Evolutionary conservation across 2,888 invertebrate species (phyloP), one percentile per base, ranked within the genome.

Genomic region (Lingula anatina): DNA sequence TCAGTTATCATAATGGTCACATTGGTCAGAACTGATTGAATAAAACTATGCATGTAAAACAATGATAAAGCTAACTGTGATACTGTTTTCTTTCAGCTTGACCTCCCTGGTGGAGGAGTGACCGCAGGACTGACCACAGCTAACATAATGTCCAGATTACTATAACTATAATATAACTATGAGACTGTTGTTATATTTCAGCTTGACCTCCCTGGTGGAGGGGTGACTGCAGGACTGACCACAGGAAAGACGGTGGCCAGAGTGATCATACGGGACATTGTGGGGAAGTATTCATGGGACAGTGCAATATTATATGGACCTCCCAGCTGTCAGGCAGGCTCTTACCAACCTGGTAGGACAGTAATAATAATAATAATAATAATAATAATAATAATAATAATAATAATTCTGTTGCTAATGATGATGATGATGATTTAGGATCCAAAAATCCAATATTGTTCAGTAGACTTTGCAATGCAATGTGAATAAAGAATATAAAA

Each of bases 201-300:
- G 58, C 52, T 64, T 55, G 65, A 90, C 63, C 81, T 87, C 56
- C 88, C 90, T 0, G 87, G 87, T 0, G 87, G 87, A 23, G 87
- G 87, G 35, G 85, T 85, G 18, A 87, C 31, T 31, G 31, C 31
- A 12, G 31, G 31, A 31, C 31, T 31, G 31, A 31, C 31, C 31
- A 31, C 31, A 31, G 88, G 89, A 4, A 85, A 86, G 61, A 87
- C 87, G 43, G 70, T 81, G 50, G 90, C 90, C 48, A 83, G 96
- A 31, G 86, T 95, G 23, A 79, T 96, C 15, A 79, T 95, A 53
- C 83, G 96, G 7, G 94, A 95, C 79, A 82, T 94, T 48, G 88
- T 90, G 27, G 95, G 96, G 44, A 96, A 95, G 79, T 89, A 90
- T 44, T 90, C 91, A 65, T 96, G 96, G 95, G 95, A 96, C 78